A percentile compares a stretch with the other conserved stretches of the same genome.
Evolutionary conservation across 2,888 invertebrate genomes (phyloP).

Genomic region (Lagria hirta): DNA sequence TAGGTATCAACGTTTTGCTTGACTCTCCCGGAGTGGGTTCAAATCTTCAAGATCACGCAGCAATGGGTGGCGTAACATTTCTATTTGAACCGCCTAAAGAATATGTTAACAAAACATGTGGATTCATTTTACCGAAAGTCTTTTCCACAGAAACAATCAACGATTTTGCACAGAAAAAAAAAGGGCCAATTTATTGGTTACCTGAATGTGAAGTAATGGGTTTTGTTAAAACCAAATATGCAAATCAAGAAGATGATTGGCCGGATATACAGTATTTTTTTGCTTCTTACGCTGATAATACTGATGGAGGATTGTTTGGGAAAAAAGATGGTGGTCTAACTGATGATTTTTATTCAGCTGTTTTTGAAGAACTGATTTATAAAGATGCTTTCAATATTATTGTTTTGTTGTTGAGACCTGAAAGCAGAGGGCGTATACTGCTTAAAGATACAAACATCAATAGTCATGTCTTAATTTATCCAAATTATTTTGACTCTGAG

Average conservation of each 20-base stretch:
- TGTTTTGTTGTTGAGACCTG: conserved; percentile 72
- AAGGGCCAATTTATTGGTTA: conserved; percentile 72
- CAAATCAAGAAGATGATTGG: conserved; percentile 66
- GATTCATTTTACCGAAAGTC: conserved; percentile 68
- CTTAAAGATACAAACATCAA: conserved; percentile 70
- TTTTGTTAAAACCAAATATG: conserved; percentile 66
- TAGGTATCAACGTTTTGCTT: conserved; percentile 63
- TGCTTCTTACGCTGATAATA: conserved; percentile 69
- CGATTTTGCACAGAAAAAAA: conserved; percentile 53
- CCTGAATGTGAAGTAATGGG: conserved; percentile 70
- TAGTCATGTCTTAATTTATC: conserved; percentile 79
- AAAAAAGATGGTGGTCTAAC: conserved; percentile 62
- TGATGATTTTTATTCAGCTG: conserved; percentile 61
- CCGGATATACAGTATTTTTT: conserved; percentile 80
- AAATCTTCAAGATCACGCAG: conserved; percentile 83
- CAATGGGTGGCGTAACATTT: conserved; percentile 76
- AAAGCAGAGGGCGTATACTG: conserved; percentile 68
- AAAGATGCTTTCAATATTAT: conserved; percentile 55
- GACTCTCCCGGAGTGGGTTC: conserved; percentile 73
- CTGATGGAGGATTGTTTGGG: conserved; percentile 64
- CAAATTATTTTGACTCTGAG: conserved; percentile 79
- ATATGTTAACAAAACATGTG: conserved; percentile 54
- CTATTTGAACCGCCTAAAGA: conserved; percentile 66
- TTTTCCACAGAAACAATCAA: conserved; percentile 58
- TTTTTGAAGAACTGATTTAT: conserved; percentile 71